Evolutionary conservation across 2,888 invertebrate species (phyloP).

Genomic region (Pachycephus smyrnensis): DNA sequence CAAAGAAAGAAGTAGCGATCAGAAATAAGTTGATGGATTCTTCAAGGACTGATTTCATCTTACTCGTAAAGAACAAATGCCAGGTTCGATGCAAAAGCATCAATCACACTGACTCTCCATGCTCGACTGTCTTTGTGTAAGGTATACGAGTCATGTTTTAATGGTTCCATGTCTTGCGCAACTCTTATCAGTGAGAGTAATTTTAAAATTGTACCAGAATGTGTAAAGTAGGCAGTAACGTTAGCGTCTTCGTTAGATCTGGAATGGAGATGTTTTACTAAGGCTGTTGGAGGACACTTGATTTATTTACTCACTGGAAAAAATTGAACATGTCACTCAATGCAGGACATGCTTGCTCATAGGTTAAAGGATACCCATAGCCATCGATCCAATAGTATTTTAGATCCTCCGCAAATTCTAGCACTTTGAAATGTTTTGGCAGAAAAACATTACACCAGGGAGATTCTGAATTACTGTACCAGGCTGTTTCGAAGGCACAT

Average conservation of each 20-base stretch:
- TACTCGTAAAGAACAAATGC: conserved; percentile 82
- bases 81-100: conserved; percentile 84
- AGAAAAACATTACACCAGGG: conserved; percentile 86
- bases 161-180: conserved; percentile 74
- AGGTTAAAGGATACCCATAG: conserved; percentile 80
- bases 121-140: conserved; percentile 65
- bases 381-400: conserved; percentile 87
- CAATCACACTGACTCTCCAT: conserved; percentile 74
- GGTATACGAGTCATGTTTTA: conserved; percentile 71
- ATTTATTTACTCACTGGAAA: conserved; percentile 72
- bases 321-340: conserved; percentile 78
- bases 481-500: conserved; percentile 88
- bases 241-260: conserved; percentile 58
- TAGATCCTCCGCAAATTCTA: conserved; percentile 83
- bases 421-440: conserved; percentile 71
- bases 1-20: conserved; percentile 3
- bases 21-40: background rate
- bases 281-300: background rate
- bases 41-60: conserved; percentile 44
- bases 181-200: conserved; percentile 79
- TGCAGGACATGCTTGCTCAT: conserved; percentile 81
- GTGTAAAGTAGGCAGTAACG: conserved; percentile 80
- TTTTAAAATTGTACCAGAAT: conserved; percentile 86
- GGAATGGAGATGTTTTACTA: conserved; percentile 6
- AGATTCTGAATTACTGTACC: conserved; percentile 74